phyloP scores from a whole-genome alignment of 2,888 invertebrate genomes.

The Noctuana brunneofusca region DNA sequence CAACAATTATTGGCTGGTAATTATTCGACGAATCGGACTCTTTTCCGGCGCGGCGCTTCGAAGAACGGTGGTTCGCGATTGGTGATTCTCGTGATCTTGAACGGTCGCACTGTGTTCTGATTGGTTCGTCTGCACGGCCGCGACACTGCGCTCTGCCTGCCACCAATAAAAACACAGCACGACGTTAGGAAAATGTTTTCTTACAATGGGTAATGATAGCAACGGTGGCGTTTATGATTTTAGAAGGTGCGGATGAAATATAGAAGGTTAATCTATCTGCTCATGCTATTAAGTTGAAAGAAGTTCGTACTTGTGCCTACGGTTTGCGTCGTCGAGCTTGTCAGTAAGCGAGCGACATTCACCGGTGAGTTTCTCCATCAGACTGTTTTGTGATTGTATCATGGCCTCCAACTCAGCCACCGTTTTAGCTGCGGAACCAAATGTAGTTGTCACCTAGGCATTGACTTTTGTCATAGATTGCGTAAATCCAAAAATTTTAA shows the following conservation, averaged over 20 bases:
- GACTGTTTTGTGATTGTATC: slow-evolving; percentile 95
- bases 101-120: slow-evolving; percentile 81
- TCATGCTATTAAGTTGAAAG: slow-evolving; percentile 70
- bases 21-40: slow-evolving; percentile 84
- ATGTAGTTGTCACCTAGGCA: slow-evolving; percentile 57
- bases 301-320: slow-evolving; percentile 92
- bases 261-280: slow-evolving; percentile 41
- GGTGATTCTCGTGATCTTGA: slow-evolving; percentile 69
- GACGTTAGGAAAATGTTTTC: slow-evolving; percentile 66
- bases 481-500: not conserved
- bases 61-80: slow-evolving; percentile 60
- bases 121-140: slow-evolving; percentile 81
- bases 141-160: slow-evolving; percentile 82
- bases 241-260: slow-evolving; percentile 37
- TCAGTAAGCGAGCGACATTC: slow-evolving; percentile 94
- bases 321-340: slow-evolving; percentile 94
- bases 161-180: slow-evolving; percentile 83
- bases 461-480: not conserved
- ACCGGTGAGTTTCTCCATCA: slow-evolving; percentile 95
- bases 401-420: slow-evolving; percentile 94
- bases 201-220: slow-evolving; percentile 72
- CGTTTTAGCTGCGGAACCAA: slow-evolving; percentile 89
- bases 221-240: slow-evolving; percentile 42
- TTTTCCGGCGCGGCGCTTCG: slow-evolving; percentile 79
- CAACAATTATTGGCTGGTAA: slow-evolving; percentile 72